Base-by-base conservation (phyloP, 1,140 invertebrate species). In the Hylyphantes graminicola region DNA sequence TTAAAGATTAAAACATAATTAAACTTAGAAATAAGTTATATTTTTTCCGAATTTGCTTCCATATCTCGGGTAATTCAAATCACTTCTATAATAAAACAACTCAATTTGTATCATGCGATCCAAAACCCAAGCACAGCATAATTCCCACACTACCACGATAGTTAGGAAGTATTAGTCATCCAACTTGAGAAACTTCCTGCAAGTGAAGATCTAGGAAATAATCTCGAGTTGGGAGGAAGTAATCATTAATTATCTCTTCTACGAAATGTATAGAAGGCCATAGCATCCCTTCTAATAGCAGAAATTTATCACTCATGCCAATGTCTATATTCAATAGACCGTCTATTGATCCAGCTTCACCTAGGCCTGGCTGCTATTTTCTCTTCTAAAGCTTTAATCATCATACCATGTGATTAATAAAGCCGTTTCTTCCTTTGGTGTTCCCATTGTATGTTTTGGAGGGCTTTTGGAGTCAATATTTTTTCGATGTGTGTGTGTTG, bases 261-360 rank as follows among this genome's bases (percentile, higher is more conserved):
- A 64, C 10, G 63, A 67, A 70, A 70, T 57, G 77, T 80, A 80
- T 70, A 59, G 64, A 7, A 55, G 76, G 53, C 76, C 17, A 67
- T 51, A 19, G 50, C 77, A 79, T 79, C 76, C 64, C 53, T 55
- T 35, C 76, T 51, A 70, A 70, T 70, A 67, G 70, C 64, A 51
- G 55, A 67, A 80, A 80, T 70, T 80, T 70, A 70, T 80, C 65
- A 61, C 63, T 80, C 65, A 80, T 70, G 65, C 70, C 77, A 80
- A 80, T 80, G 77, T 80, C 77, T 80, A 80, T 80, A 80, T 80
- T 80, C 65, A 80, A 70, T 80, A 80, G 77, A 80, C 65, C 77
- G 68, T 59, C 19, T 80, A 80, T 80, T 80, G 65, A 80, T 80
- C 65, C 54, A n/a, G 63, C 53, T 55, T 48, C 77, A 70, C 77